Percentiles rank a stretch among this genome's conserved stretches.
Evolutionary conservation across 2,888 invertebrate genomes (phyloP).

Genomic region (Hermodice carunculata): DNA sequence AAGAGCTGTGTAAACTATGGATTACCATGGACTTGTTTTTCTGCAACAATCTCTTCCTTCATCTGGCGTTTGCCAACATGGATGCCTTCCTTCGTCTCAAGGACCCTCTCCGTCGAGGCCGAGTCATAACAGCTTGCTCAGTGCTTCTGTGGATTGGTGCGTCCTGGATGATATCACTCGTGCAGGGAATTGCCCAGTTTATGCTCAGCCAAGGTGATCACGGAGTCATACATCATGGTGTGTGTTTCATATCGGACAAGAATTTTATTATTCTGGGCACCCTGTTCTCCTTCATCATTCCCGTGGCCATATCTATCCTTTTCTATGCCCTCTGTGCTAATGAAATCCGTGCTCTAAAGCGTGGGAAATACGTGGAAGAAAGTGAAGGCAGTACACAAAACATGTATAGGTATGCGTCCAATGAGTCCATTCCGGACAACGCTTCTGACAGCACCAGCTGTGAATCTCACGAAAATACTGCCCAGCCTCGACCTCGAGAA

Average conservation of each 20-base stretch:
- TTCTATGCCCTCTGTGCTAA: constrained; percentile 31
- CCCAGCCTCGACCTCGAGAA: not conserved
- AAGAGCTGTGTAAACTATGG: constrained; percentile 42
- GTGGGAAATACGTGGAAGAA: constrained; percentile 24
- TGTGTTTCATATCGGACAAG: constrained; percentile 42
- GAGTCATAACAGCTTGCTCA: constrained; percentile 36
- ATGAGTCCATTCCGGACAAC: constrained; percentile 21
- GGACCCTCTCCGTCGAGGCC: constrained; percentile 40
- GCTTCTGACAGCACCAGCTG: constrained; percentile 22
- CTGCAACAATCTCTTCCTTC: constrained; percentile 45
- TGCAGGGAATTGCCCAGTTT: constrained; percentile 44
- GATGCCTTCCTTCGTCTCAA: constrained; percentile 41
- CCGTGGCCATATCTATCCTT: constrained; percentile 21
- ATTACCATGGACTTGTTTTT: constrained; percentile 45
- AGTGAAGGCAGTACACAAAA: constrained; percentile 25
- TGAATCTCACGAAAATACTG: constrained; percentile 10
- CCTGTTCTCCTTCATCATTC: constrained; percentile 39
- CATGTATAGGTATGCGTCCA: constrained; percentile 16
- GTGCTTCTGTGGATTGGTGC: constrained; percentile 41
- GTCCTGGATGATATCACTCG: constrained; percentile 40
- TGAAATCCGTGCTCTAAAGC: constrained; percentile 27
- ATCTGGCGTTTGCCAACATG: constrained; percentile 40
- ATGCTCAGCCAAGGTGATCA: constrained; percentile 41
- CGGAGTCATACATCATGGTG: constrained; percentile 24
- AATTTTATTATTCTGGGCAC: constrained; percentile 43